Evolutionary conservation across 1,140 invertebrate genomes (phyloP), one percentile per base, ranked within the genome.

Genomic region (Drosophila tsacasi): DNA sequence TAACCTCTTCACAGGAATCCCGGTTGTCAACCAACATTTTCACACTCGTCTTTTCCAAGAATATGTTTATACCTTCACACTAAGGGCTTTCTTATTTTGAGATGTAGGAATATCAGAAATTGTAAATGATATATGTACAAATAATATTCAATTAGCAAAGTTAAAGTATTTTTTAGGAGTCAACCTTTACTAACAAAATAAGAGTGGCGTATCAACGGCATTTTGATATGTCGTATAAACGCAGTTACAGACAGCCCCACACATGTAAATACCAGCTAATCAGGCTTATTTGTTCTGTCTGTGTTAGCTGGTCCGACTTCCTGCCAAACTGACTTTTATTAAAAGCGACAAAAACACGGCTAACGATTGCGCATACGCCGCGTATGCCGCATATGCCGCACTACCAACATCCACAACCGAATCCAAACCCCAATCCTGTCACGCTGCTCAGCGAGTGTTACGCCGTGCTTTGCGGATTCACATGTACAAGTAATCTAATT

Each of bases 401-500:
- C 35, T 39, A 2, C 35, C 44, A 2, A 25, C 46, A 30, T 58
- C 17, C 39, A 21, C 21, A 50, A 27, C 39, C 65, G 2, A 37
- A 71, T 47, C 52, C 49, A 55, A 71, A 39, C 37, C 37, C 40
- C 7, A 35, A 55, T 44, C 54, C 54, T 44, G 52, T 19, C 67
- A 25, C 46, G 30, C 35, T 58, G 42, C 39, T 68, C 39, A 54
- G 65, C 39, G 30, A 47, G 47, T 67, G 65, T 54, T 84, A 67
- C 46, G 52, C 49, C 82, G 81, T 83, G 64, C 80, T 87, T 81
- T 89, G 81, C 55, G 80, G 81, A 77, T 77, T 72, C 81, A 81
- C 73, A 79, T 89, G 81, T 89, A 90, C 85, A 89, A 89, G 86
- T 89, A 89, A 91, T 90, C 86, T 89, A 89, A 89, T 89, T 90